Percentiles rank a stretch among this genome's conserved stretches.
Conservation (phyloP, 2,113 vertebrate genomes). For the Erythrolamprus reginae region DNA sequence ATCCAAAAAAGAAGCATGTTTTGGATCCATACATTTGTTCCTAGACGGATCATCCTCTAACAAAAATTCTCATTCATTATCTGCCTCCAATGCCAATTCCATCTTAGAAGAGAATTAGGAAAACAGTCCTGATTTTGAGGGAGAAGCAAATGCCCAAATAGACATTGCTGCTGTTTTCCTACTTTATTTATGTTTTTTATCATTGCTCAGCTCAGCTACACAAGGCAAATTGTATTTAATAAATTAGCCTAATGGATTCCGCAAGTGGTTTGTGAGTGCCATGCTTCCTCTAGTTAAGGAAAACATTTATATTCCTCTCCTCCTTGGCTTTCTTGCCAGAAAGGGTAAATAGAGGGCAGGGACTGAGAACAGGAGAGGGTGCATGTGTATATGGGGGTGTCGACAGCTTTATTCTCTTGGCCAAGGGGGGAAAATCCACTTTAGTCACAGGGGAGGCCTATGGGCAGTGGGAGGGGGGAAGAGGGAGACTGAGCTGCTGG, state of each 20-base stretch:
- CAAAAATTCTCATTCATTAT: background rate
- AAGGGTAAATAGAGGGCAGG: constrained; percentile 54
- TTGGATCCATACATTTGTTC: background rate
- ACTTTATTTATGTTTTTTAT: constrained; percentile 71
- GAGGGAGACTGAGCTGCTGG: background rate
- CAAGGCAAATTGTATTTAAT: constrained; percentile 92
- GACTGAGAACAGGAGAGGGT: background rate
- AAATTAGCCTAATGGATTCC: constrained; percentile 94
- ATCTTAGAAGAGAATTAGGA: background rate
- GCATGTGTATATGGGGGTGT: background rate
- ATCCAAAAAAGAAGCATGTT: background rate
- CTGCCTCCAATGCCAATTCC: background rate
- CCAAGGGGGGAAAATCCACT: background rate
- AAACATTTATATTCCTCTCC: constrained; percentile 86
- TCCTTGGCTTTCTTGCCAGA: constrained; percentile 51
- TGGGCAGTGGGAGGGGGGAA: background rate
- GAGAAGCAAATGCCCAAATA: fast-evolving
- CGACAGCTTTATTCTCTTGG: background rate
- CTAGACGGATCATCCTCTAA: fast-evolving
- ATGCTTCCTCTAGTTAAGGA: constrained; percentile 88
- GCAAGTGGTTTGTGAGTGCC: constrained; percentile 84
- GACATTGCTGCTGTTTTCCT: constrained; percentile 45
- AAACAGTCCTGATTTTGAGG: background rate
- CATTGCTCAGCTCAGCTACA: constrained; percentile 88
- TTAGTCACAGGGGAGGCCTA: background rate